Percentiles rank a stretch among this genome's conserved stretches.
These are phyloP conservation scores for Tauraco hartlaubi DNA, from an alignment of 2,797 vertebrate species.

Conservation along the genomic window DNA sequence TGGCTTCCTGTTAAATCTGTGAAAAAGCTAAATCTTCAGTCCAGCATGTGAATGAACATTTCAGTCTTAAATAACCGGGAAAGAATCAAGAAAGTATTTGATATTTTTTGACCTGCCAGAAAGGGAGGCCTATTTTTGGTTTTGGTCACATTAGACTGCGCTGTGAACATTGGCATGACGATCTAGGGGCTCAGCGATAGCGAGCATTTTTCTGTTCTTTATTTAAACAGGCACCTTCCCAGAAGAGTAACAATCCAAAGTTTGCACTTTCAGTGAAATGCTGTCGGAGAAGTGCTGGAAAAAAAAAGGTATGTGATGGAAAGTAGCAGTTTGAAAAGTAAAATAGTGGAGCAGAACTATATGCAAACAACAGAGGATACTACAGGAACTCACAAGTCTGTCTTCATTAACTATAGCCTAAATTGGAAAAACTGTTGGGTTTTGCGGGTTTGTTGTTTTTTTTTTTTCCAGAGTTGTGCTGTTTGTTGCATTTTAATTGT, in stretches of 20 bases:
- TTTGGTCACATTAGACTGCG: neutral
- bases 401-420: neutral
- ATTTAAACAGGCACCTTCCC: conserved; percentile 45
- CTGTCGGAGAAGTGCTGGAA: neutral
- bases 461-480: neutral
- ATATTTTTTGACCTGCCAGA: neutral
- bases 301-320: conserved; percentile 3
- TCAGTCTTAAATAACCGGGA: neutral
- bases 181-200: neutral
- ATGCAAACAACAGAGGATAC: neutral
- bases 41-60: neutral
- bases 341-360: neutral
- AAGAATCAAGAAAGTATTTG: neutral
- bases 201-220: conserved; percentile 12
- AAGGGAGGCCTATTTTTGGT: neutral
- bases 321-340: neutral
- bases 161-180: neutral
- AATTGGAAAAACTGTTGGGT: neutral
- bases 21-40: neutral
- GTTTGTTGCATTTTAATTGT: neutral
- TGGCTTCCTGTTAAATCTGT: neutral
- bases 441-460: accelerated
- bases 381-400: neutral
- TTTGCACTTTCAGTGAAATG: conserved; percentile 7
- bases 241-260: conserved; percentile 14